These are phyloP conservation scores for Fragum sueziense DNA, from an alignment of 2,888 invertebrate genomes.

Conservation along the genomic window DNA sequence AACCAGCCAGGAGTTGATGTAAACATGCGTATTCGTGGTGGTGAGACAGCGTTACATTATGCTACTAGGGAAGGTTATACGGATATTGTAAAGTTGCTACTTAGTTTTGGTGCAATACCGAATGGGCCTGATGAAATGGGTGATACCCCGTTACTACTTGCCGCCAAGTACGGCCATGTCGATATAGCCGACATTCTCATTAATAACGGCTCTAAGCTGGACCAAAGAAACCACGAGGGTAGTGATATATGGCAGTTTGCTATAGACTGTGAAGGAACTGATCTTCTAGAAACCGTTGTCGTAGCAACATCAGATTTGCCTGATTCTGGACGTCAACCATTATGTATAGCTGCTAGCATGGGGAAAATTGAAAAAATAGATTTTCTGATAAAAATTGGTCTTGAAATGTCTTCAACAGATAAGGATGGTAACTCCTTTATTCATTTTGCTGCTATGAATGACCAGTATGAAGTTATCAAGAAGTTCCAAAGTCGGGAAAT, in stretches of 20 bases:
- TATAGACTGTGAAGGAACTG: conserved; percentile 59
- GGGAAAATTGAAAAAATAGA: conserved; percentile 71
- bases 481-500: conserved; percentile 56
- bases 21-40: conserved; percentile 71
- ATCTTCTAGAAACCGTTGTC: conserved; percentile 9
- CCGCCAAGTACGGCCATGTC: conserved; percentile 71
- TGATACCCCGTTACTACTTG: conserved; percentile 75
- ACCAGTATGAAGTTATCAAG: conserved; percentile 66
- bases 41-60: conserved; percentile 79
- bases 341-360: conserved; percentile 71
- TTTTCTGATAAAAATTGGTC: conserved; percentile 66
- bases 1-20: conserved; percentile 68
- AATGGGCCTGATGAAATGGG: conserved; percentile 76
- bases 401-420: conserved; percentile 68
- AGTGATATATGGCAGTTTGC: conserved; percentile 75
- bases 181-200: conserved; percentile 68
- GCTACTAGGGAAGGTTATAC: conserved; percentile 79
- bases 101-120: conserved; percentile 73
- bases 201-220: conserved; percentile 61
- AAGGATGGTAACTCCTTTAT: conserved; percentile 73
- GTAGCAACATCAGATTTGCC: neutral
- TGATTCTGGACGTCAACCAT: conserved; percentile 61
- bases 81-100: conserved; percentile 69
- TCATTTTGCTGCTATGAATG: conserved; percentile 75
- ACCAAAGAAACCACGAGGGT: conserved; percentile 71